These are phyloP conservation scores for Oscarella lobularis DNA, from an alignment of 37 sponge, comb jelly and placozoan species.

Conservation along the genomic window DNA sequence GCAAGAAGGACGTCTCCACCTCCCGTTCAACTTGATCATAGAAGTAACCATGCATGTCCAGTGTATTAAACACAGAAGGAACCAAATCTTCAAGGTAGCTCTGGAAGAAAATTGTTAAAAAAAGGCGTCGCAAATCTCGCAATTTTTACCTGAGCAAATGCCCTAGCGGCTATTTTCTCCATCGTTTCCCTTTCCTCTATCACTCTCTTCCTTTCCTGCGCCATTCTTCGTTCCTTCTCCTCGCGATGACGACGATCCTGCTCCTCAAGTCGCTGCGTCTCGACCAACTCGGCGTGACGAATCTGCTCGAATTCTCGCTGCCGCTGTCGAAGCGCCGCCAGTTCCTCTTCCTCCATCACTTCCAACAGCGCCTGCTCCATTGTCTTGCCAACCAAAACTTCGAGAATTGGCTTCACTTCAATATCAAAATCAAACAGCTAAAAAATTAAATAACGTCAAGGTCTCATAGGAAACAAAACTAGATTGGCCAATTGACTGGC, in stretches of 20 bases:
- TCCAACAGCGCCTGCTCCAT: slow-evolving; percentile 96
- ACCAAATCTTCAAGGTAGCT: slow-evolving; percentile 88
- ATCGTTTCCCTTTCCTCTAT: slow-evolving; percentile 86
- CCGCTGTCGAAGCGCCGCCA: slow-evolving; percentile 69
- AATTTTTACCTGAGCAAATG: slow-evolving; percentile 59
- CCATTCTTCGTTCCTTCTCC: slow-evolving; percentile 88
- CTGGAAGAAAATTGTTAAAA: too few species aligned
- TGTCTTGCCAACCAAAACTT: slow-evolving; percentile 98
- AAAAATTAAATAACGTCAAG: slow-evolving; percentile 9
- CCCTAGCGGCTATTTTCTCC: slow-evolving; percentile 90
- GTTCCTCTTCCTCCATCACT: slow-evolving; percentile 98
- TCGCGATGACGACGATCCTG: slow-evolving; percentile 80
- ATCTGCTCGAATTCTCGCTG: slow-evolving; percentile 89
- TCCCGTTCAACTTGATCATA: slow-evolving; percentile 88
- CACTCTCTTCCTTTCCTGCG: slow-evolving; percentile 77
- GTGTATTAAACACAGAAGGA: slow-evolving; percentile 88
- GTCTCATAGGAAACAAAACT: neutral
- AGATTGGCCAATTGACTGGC: neutral
- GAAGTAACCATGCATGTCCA: slow-evolving; percentile 79
- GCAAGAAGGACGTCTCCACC: slow-evolving; percentile 70
- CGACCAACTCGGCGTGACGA: slow-evolving; percentile 90
- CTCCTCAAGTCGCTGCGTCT: slow-evolving; percentile 95
- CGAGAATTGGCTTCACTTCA: slow-evolving; percentile 88
- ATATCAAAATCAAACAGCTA: slow-evolving; percentile 96
- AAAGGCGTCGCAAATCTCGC: neutral